Evolutionary conservation across 2,797 vertebrate genomes (phyloP).

Genomic region (Aeoliscus strigatus): DNA sequence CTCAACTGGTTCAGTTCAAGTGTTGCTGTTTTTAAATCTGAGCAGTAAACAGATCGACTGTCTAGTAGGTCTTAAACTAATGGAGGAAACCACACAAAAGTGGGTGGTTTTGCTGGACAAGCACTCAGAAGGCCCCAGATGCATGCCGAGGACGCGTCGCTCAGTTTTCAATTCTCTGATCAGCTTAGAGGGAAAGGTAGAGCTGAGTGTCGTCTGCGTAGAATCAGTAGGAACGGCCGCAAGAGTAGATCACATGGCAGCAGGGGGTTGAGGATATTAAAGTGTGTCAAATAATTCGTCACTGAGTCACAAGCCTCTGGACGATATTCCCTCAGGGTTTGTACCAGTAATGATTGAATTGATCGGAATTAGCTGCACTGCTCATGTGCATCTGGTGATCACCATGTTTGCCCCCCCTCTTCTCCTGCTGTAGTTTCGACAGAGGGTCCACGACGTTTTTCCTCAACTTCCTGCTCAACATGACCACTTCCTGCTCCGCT

Average conservation of each 20-base stretch:
- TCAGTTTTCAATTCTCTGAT: too few species aligned
- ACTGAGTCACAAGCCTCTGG: constrained; percentile 15
- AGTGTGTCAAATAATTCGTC: constrained; percentile 18
- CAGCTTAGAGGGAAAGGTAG: too few species aligned
- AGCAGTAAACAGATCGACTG: too few species aligned
- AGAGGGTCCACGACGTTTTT: constrained; percentile 83
- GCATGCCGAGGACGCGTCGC: too few species aligned
- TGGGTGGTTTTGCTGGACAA: too few species aligned
- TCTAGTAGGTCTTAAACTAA: too few species aligned
- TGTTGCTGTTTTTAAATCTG: too few species aligned
- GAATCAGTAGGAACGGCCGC: too few species aligned
- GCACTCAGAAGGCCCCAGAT: too few species aligned
- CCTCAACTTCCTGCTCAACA: constrained; percentile 81
- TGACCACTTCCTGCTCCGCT: constrained; percentile 89
- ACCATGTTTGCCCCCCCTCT: neutral
- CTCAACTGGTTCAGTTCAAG: too few species aligned
- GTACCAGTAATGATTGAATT: neutral
- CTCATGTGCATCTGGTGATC: neutral
- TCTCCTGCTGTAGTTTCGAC: constrained; percentile 77
- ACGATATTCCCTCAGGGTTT: neutral
- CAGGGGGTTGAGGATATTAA: neutral
- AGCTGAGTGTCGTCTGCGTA: neutral
- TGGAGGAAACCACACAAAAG: too few species aligned
- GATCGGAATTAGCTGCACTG: neutral
- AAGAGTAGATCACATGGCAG: too few species aligned